These are phyloP conservation scores for Sinohyriopsis cumingii DNA, from an alignment of 2,888 invertebrate species.

Conservation along the genomic window DNA sequence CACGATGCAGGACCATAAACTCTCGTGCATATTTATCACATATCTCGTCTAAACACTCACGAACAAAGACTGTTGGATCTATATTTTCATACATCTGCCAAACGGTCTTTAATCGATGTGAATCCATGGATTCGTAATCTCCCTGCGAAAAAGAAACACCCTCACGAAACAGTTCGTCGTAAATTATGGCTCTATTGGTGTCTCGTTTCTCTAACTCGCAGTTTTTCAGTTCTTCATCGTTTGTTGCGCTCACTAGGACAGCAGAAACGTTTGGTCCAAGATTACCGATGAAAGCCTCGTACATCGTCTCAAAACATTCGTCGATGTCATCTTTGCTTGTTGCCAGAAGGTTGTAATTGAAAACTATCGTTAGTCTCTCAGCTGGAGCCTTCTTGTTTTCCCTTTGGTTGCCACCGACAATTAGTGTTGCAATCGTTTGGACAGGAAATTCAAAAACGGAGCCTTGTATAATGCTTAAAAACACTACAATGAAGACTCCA, in stretches of 20 bases:
- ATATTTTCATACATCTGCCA: slow-evolving; percentile 55
- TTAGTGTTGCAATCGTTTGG: slow-evolving; percentile 53
- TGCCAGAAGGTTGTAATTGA: slow-evolving; percentile 59
- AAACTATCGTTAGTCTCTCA: slow-evolving; percentile 49
- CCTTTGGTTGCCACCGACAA: slow-evolving; percentile 52
- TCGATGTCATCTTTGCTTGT: slow-evolving; percentile 58
- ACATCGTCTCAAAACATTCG: slow-evolving; percentile 62
- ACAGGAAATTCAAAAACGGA: slow-evolving; percentile 59
- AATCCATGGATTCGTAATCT: slow-evolving; percentile 46
- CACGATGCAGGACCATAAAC: slow-evolving; percentile 62
- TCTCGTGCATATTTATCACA: slow-evolving; percentile 58
- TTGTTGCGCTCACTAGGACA: slow-evolving; percentile 60
- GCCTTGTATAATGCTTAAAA: slow-evolving; percentile 56
- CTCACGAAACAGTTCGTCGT: slow-evolving; percentile 55
- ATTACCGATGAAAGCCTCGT: slow-evolving; percentile 60
- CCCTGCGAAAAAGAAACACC: slow-evolving; percentile 52
- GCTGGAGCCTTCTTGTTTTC: slow-evolving; percentile 32
- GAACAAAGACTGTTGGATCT: slow-evolving; percentile 45
- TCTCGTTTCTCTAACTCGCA: slow-evolving; percentile 54
- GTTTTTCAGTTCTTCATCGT: slow-evolving; percentile 46
- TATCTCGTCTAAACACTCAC: slow-evolving; percentile 56
- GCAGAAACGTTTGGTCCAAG: slow-evolving; percentile 55
- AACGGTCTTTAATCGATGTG: slow-evolving; percentile 47
- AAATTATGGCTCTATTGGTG: slow-evolving; percentile 54
- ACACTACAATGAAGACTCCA: slow-evolving; percentile 52